Percentiles rank a stretch among this genome's conserved stretches.
phyloP scores from a whole-genome alignment of 2,113 vertebrate species.

The Gracilinanus agilis region DNA sequence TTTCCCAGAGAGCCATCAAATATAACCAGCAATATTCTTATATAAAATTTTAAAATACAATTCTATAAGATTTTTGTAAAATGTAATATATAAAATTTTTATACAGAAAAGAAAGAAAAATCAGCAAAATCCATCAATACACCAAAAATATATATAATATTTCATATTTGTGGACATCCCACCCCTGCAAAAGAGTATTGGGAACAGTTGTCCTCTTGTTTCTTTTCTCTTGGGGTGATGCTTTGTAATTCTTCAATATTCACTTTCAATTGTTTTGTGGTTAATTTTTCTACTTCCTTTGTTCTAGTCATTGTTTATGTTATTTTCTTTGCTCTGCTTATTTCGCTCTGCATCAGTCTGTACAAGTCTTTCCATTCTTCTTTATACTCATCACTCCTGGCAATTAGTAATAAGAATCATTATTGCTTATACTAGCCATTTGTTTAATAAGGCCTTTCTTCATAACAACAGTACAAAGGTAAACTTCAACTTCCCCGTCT shows the following conservation, averaged over 20 bases:
- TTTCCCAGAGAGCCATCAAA: not conserved
- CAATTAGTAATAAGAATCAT: slow-evolving; percentile 36
- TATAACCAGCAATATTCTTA: not conserved
- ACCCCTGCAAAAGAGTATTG: not conserved
- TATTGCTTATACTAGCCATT: slow-evolving; percentile 64
- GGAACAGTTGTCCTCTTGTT: not conserved
- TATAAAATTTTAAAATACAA: not conserved
- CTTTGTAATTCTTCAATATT: not conserved
- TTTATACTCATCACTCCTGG: not conserved
- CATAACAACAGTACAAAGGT: slow-evolving; percentile 72
- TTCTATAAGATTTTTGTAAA: too few relatives aligned
- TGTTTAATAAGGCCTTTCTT: slow-evolving; percentile 70
- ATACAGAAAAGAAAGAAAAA: not conserved
- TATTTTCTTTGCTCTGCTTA: not conserved
- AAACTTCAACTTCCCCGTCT: slow-evolving; percentile 63
- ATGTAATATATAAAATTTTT: too few relatives aligned
- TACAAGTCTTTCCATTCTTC: not conserved
- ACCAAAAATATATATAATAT: not conserved
- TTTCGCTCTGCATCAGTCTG: not conserved
- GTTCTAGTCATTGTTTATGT: not conserved
- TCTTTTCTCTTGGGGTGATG: not conserved
- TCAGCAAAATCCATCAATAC: not conserved
- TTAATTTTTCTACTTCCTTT: not conserved
- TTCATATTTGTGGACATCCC: not conserved
- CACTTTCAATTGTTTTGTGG: too few relatives aligned